These are phyloP conservation scores for Monarcha castaneiventris DNA, from an alignment of 2,113 vertebrate genomes.

Conservation along the genomic window DNA sequence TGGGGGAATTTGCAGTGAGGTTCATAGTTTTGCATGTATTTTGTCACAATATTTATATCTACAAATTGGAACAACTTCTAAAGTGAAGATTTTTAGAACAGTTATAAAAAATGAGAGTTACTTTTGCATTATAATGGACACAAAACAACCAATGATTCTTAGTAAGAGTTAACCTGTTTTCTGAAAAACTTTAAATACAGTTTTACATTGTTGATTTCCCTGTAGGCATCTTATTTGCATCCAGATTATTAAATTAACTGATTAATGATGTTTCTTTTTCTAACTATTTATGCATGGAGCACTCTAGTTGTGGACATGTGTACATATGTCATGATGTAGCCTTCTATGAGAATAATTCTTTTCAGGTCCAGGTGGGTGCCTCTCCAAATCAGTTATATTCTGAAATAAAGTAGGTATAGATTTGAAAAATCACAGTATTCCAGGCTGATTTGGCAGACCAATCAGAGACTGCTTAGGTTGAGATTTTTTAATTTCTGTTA, in stretches of 20 bases:
- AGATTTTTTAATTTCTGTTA: not conserved
- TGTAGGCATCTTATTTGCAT: not conserved
- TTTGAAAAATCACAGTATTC: not conserved
- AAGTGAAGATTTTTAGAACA: not conserved
- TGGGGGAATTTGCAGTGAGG: not conserved
- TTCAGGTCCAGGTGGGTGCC: not conserved
- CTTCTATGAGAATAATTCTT: not conserved
- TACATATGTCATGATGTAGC: not conserved
- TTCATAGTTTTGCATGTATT: not conserved
- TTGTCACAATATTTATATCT: not conserved
- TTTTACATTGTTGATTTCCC: not conserved
- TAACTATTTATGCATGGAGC: not conserved
- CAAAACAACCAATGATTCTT: not conserved
- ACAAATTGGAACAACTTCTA: not conserved
- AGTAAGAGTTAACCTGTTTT: not conserved
- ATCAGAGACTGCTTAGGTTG: not conserved
- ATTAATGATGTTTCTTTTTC: not conserved
- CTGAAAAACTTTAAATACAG: not conserved
- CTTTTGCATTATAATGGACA: not conserved
- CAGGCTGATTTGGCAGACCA: not conserved
- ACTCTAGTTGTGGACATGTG: not conserved
- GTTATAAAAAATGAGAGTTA: not conserved
- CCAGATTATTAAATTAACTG: not conserved
- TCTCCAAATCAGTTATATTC: not conserved
- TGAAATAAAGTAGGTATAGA: not conserved